Evolutionary conservation across 64 coral and sea anemone species (phyloP).

Genomic region (Pachyseris speciosa): DNA sequence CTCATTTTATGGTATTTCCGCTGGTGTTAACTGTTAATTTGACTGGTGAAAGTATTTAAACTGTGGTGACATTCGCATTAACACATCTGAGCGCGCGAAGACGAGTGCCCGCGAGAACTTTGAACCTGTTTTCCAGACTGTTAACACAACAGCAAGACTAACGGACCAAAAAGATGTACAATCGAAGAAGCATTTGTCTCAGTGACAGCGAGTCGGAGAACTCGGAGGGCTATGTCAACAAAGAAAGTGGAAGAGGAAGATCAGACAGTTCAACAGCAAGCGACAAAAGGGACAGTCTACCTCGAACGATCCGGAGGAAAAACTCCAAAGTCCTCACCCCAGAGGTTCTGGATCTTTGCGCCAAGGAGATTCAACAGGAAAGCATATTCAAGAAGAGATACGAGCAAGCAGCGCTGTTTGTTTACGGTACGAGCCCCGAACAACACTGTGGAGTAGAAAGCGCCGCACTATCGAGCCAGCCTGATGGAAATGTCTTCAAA

Average conservation of each 20-base stretch:
- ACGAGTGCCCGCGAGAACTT: background rate
- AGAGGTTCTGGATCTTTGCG: conserved; percentile 33
- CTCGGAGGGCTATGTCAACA: background rate
- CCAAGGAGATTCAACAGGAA: conserved; percentile 46
- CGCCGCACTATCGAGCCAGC: background rate
- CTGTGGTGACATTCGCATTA: background rate
- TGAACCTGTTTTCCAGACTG: background rate
- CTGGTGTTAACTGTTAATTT: background rate
- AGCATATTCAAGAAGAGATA: conserved; percentile 31
- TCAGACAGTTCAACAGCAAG: background rate
- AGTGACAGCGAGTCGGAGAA: background rate
- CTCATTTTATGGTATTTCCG: background rate
- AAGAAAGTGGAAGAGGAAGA: background rate
- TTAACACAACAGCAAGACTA: background rate
- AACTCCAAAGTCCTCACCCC: conserved; percentile 43
- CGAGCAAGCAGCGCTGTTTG: conserved; percentile 28
- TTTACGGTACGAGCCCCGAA: conserved; percentile 20
- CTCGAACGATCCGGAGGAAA: background rate
- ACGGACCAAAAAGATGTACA: conserved; percentile 11
- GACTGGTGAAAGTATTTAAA: background rate
- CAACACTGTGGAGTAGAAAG: conserved; percentile 13
- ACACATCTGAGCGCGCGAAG: background rate
- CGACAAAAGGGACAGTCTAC: background rate
- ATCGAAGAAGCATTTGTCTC: conserved; percentile 1
- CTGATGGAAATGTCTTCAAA: conserved; percentile 33